A percentile compares a stretch with the other conserved stretches of the same genome.
Evolutionary conservation across 2,888 invertebrate genomes (phyloP).

Genomic region (Carabus problematicus): DNA sequence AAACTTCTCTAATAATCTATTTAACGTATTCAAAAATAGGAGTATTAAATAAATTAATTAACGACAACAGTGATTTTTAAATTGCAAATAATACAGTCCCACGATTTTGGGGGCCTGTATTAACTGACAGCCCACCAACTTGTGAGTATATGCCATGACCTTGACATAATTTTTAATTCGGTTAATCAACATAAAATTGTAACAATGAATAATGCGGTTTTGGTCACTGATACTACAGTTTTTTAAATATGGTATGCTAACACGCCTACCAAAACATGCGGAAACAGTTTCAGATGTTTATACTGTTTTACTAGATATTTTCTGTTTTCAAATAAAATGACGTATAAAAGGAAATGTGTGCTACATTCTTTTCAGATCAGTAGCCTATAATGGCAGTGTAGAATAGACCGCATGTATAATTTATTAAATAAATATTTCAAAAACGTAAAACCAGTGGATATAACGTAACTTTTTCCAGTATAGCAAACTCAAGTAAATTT

Average conservation of each 20-base stretch:
- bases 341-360: neutral
- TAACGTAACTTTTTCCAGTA: too few species aligned
- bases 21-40: too few species aligned
- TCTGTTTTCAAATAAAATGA: constrained; percentile 10
- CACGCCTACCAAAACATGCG: too few species aligned
- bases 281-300: too few species aligned
- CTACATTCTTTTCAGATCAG: too few species aligned
- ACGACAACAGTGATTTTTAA: too few species aligned
- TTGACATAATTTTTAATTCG: constrained; percentile 30
- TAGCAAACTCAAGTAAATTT: too few species aligned
- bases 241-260: too few species aligned
- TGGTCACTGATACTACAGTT: too few species aligned
- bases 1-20: too few species aligned
- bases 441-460: neutral
- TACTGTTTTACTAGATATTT: neutral
- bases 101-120: constrained; percentile 14
- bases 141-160: constrained; percentile 10
- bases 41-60: too few species aligned
- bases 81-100: too few species aligned
- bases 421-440: constrained; percentile 1
- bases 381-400: neutral
- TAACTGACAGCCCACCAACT: constrained; percentile 19
- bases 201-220: constrained; percentile 8
- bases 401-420: neutral
- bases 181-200: constrained; percentile 15